Conservation (phyloP, 1,140 invertebrate genomes). For the Stegodyphus dumicola region DNA sequence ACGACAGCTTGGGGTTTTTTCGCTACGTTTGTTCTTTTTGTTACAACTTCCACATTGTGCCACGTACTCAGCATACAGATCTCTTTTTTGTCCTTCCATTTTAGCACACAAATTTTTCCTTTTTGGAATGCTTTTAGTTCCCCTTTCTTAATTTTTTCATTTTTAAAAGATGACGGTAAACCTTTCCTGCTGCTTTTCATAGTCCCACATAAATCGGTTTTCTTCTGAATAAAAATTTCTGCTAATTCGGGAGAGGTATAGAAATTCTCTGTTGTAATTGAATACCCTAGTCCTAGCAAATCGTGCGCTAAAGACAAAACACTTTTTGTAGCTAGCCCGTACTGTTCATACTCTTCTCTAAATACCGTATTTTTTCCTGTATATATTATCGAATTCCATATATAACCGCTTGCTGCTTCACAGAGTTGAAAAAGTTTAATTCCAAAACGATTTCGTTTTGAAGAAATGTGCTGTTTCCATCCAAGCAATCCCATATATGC, state of each 20-base stretch:
- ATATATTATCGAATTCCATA: slow-evolving; percentile 11
- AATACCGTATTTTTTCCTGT: slow-evolving; percentile 6
- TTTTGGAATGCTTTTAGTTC: not conserved
- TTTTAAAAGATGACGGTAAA: not conserved
- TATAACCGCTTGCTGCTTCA: not conserved
- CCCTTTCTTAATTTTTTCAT: slow-evolving; percentile 8
- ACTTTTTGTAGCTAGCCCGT: not conserved
- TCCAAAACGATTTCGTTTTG: not conserved
- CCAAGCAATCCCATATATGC: not conserved
- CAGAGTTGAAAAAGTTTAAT: slow-evolving; percentile 6
- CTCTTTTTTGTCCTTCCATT: not conserved
- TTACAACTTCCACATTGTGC: slow-evolving; percentile 1
- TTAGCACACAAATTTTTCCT: slow-evolving; percentile 11
- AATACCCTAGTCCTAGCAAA: not conserved
- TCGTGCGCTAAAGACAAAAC: slow-evolving; percentile 1
- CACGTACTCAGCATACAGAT: not conserved
- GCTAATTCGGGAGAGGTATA: slow-evolving; percentile 11
- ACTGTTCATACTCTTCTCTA: not conserved
- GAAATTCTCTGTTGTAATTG: not conserved
- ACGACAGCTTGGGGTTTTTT: not conserved
- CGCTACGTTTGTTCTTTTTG: too few species aligned
- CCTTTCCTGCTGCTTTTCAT: slow-evolving; percentile 4
- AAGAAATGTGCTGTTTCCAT: slow-evolving; percentile 10
- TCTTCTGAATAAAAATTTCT: not conserved
- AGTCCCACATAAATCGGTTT: slow-evolving; percentile 6